Base-by-base conservation (phyloP, 2,888 invertebrate species). In the Drosophila yooni region DNA sequence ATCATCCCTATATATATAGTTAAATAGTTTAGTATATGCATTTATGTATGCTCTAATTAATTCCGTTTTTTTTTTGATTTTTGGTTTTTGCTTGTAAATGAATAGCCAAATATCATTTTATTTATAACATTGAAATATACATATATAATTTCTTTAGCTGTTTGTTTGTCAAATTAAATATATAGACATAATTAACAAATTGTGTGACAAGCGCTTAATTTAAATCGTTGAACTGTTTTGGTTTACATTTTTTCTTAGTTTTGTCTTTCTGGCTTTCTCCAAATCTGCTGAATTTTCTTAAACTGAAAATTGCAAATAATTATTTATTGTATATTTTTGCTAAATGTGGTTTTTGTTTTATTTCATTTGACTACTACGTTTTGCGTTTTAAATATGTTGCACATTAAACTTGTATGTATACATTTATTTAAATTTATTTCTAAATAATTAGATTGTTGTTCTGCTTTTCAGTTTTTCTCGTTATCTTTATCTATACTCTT, bases 141-240 rank as follows among this genome's bases (percentile, higher is more conserved):
- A 87, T 83, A 69, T 75, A 86, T 77, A 75, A 69, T 74, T 68
- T 65, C 67, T 62, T 56, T 67, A 72, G 62, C 63, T 67, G 48
- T 63, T 76, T 50, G 33, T 63, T 67, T 58, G 48, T 54, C 62
- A 63, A 74, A 53, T 63, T 66, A 63, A 74, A 66, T 40, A 69
- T 56, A 43, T 62, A 62, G 66, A 67, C 31, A 76, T 88, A 79
- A 76, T 66, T 73, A 83, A 81, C 71, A 77, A 81, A 76, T 83
- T 72, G 65, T 73, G 78, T 79, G 72, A 73, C 66, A 87, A 84
- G 88, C 88, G 79, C 89, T 88, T 87, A 87, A 85, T 83, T 81
- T 83, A 88, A 77, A 76, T 85, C 88, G 90, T 89, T 88, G 88
- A 88, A 89, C 82, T 87, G 78, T 76, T 80, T 77, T 67, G 68